These are phyloP conservation scores for Zhuqinia jingwanae DNA, from an alignment of 2,888 invertebrate genomes.

Conservation along the genomic window DNA sequence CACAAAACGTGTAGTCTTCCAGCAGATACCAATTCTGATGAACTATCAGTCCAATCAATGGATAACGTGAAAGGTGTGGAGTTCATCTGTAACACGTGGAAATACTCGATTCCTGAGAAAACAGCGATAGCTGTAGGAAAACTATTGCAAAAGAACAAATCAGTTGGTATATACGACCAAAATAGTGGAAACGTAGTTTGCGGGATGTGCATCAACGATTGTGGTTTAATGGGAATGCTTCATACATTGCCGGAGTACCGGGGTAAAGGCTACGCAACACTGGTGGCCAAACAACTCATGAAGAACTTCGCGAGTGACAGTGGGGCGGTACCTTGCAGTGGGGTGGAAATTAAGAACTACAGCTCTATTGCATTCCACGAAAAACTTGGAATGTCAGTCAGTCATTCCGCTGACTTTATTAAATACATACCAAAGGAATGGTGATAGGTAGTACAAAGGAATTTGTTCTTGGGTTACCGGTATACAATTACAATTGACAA, in stretches of 20 bases:
- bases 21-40: neutral
- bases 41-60: neutral
- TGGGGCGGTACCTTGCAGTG: neutral
- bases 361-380: slow-evolving; percentile 57
- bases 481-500: too few relatives aligned
- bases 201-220: slow-evolving; percentile 24
- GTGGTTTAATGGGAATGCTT: slow-evolving; percentile 23
- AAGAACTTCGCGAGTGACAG: neutral
- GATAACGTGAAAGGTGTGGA: slow-evolving; percentile 43
- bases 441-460: neutral
- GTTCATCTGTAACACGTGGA: slow-evolving; percentile 54
- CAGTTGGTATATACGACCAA: slow-evolving; percentile 27
- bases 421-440: slow-evolving; percentile 32
- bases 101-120: slow-evolving; percentile 24
- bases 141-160: slow-evolving; percentile 4
- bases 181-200: neutral
- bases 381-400: slow-evolving; percentile 61
- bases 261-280: slow-evolving; percentile 24
- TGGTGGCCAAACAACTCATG: slow-evolving; percentile 3
- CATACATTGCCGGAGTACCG: neutral
- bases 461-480: too few relatives aligned
- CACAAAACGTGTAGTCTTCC: slow-evolving; percentile 11
- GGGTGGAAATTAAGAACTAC: slow-evolving; percentile 40
- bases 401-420: slow-evolving; percentile 56
- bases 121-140: neutral